phyloP scores from a whole-genome alignment of 2,888 invertebrate genomes.

The Caenorhabditis zanzibari region DNA sequence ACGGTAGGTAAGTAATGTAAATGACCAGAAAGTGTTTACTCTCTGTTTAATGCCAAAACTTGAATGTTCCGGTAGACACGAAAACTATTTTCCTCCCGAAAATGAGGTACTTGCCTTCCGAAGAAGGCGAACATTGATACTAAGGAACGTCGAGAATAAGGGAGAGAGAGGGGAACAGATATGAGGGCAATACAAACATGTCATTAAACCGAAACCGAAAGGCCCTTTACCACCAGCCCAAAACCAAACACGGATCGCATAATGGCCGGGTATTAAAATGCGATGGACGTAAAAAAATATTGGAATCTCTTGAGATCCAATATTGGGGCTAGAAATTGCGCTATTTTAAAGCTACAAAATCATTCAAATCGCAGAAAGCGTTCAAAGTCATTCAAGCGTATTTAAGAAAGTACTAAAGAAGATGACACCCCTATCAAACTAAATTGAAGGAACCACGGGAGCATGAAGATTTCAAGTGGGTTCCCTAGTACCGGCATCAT shows the following conservation, averaged over 20 bases:
- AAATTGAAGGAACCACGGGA: constrained; percentile 54
- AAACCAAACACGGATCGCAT: constrained; percentile 58
- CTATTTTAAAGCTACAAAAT: no score
- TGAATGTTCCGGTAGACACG: no score
- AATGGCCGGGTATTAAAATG: constrained; percentile 49
- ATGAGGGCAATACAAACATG: constrained; percentile 55
- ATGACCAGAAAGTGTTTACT: constrained; percentile 39
- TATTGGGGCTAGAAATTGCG: no score
- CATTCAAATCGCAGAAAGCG: no score
- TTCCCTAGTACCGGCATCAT: background rate
- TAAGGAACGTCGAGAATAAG: constrained; percentile 54
- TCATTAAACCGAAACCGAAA: constrained; percentile 65
- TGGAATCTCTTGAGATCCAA: background rate
- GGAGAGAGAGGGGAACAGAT: constrained; percentile 15
- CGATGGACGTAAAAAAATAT: background rate
- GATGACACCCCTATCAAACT: constrained; percentile 24
- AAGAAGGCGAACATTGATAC: constrained; percentile 53
- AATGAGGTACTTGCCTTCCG: constrained; percentile 25
- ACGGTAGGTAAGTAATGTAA: constrained; percentile 41
- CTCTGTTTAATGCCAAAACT: constrained; percentile 7
- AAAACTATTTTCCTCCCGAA: background rate
- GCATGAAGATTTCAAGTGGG: constrained; percentile 57
- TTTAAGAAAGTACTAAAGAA: constrained; percentile 25
- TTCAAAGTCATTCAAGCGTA: constrained; percentile 22
- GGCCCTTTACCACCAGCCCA: constrained; percentile 46